These are phyloP conservation scores for Tamandua tetradactyla DNA, from an alignment of 2,797 vertebrate species.

Conservation along the genomic window DNA sequence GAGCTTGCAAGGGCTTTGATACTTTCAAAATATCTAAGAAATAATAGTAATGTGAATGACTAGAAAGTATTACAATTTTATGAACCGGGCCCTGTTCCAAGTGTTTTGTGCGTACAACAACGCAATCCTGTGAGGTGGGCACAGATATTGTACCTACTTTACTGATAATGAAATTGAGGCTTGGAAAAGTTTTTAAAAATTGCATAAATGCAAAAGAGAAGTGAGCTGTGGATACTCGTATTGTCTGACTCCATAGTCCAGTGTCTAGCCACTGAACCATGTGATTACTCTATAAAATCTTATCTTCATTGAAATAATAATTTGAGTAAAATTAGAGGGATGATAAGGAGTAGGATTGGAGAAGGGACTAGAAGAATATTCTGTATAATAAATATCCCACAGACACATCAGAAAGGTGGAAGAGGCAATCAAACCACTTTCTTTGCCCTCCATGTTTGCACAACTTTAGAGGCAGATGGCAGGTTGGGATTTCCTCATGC, in stretches of 20 bases:
- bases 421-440: neutral
- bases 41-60: neutral
- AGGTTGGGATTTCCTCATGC: neutral
- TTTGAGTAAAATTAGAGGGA: neutral
- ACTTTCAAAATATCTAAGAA: neutral
- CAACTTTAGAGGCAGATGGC: neutral
- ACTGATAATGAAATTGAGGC: neutral
- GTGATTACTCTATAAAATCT: neutral
- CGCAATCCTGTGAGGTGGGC: neutral
- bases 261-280: neutral
- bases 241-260: neutral
- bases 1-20: neutral
- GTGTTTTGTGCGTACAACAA: rapidly evolving
- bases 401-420: neutral
- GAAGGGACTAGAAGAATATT: rapidly evolving
- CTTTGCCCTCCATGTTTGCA: neutral
- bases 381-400: neutral
- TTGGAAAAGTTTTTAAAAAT: neutral
- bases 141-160: neutral
- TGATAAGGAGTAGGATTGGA: neutral
- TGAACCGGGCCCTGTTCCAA: neutral
- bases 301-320: neutral
- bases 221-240: neutral
- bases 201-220: neutral
- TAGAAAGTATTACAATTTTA: neutral